Evolutionary conservation across 2,888 invertebrate genomes (phyloP).

Genomic region (Athalia circularis): DNA sequence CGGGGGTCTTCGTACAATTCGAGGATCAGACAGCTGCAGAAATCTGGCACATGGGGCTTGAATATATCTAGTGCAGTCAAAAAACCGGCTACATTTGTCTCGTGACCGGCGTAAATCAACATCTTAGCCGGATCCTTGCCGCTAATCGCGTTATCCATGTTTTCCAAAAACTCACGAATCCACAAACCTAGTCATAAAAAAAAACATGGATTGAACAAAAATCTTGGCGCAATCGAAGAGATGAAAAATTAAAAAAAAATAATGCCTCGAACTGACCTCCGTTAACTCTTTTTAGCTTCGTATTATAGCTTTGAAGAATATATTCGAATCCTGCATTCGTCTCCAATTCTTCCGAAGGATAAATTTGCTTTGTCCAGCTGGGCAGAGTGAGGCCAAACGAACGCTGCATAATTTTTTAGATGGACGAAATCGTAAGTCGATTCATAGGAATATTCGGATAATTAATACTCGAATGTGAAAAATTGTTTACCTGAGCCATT

Average conservation of each 20-base stretch:
- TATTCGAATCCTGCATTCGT: conserved; percentile 9
- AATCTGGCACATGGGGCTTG: conserved; percentile 50
- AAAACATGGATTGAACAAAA: neutral
- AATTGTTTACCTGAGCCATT: conserved; percentile 20
- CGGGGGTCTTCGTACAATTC: conserved; percentile 48
- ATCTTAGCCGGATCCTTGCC: neutral
- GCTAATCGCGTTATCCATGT: conserved; percentile 47
- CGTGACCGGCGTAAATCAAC: conserved; percentile 40
- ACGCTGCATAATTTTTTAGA: neutral
- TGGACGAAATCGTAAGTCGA: neutral
- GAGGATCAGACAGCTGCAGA: conserved; percentile 50
- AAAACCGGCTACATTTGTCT: conserved; percentile 8
- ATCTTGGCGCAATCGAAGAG: neutral
- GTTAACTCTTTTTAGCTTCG: conserved; percentile 15
- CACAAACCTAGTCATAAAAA: conserved; percentile 46
- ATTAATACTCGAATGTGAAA: too few relatives aligned
- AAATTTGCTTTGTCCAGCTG: conserved; percentile 16
- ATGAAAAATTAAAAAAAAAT: neutral
- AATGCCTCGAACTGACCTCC: conserved; percentile 24
- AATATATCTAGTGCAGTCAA: conserved; percentile 50
- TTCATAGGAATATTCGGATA: neutral
- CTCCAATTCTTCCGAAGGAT: conserved; percentile 12
- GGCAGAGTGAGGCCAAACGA: conserved; percentile 8
- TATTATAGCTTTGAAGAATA: conserved; percentile 22
- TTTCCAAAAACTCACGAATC: conserved; percentile 49